Evolutionary conservation across 2,888 invertebrate genomes (phyloP).

Genomic region (Nephrotoma appendiculata): DNA sequence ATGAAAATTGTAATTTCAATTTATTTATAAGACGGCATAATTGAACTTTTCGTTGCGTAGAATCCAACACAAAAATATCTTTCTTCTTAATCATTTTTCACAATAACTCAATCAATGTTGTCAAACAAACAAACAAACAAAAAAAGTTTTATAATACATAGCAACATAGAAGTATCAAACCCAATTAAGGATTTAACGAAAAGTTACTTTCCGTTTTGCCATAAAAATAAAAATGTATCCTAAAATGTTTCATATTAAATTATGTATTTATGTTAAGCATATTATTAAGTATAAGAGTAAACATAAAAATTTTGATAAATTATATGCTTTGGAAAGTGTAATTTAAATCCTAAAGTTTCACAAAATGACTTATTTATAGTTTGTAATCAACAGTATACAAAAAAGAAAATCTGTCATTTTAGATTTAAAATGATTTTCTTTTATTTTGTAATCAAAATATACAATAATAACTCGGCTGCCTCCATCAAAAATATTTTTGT

Average conservation of each 20-base stretch:
- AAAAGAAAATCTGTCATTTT: not conserved
- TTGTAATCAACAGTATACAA: not conserved
- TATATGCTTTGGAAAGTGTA: not conserved
- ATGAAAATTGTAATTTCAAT: not conserved
- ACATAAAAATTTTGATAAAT: not conserved
- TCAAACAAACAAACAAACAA: not conserved
- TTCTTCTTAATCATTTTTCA: not conserved
- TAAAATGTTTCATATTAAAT: too few species aligned
- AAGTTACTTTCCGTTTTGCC: not conserved
- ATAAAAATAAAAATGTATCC: too few species aligned
- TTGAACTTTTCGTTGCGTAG: not conserved
- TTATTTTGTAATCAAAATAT: not conserved
- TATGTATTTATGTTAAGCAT: too few species aligned
- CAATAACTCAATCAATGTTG: not conserved
- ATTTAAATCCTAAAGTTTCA: not conserved
- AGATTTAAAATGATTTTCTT: not conserved
- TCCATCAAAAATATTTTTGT: not conserved
- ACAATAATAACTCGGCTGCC: not conserved
- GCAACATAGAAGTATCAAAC: not conserved
- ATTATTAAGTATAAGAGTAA: not conserved
- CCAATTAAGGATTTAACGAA: not conserved
- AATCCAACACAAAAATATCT: not conserved
- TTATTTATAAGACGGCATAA: not conserved
- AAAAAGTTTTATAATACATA: not conserved
- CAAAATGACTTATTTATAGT: not conserved